Evolutionary conservation across 30 jellyfish, hydroid and myxozoan genomes (phyloP), one percentile per base, ranked within the genome.

Genomic region (Mastigias papua): DNA sequence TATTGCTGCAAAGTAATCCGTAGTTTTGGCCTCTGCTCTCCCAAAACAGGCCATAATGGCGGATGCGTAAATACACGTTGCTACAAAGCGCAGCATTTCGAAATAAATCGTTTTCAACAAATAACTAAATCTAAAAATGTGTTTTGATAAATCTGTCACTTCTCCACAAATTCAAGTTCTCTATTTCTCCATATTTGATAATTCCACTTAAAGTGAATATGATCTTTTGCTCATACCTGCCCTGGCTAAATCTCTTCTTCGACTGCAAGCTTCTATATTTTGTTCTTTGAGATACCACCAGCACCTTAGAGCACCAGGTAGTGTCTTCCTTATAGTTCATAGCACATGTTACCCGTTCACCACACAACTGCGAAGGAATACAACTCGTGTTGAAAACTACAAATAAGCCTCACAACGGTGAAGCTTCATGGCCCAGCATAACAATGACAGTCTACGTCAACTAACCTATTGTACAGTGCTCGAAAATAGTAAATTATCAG

Each of bases 1-100:
- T 1, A 91, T 49, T 0, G 99, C 93, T 7, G 97, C 73, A 57
- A 84, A 94, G 42, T 89, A 82, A 4, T 81, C 95, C 22, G 81
- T 68, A 6, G 51, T 74, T 33, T 77, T 76, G 21, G 76, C 32
- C 66, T 65, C 29, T 23, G 26, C 34, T 3, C 66, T 85, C 3
- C 87, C 96, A 27, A 60, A n/a, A 17, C 88, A 50, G 48, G 23
- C 6, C 42, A 71, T 48, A n/a, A 69, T 28, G n/a, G 73, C 71
- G 25, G 29, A 29, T 64, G 74, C 74, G 13, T 22, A 71, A 7
- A 81, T 42, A 21, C 62, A 54, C 27, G 33, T 9, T 19, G 16
- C 34, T n/a, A 5, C 13, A 34, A 6, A 1, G 27, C 27, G 31
- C 80, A 34, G 7, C 87, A 46, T 50, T 17, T 23, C 28, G 8